Percentiles rank a stretch among this genome's conserved stretches.
phyloP scores from a whole-genome alignment of 2,797 vertebrate genomes.

The Brotula barbata region DNA sequence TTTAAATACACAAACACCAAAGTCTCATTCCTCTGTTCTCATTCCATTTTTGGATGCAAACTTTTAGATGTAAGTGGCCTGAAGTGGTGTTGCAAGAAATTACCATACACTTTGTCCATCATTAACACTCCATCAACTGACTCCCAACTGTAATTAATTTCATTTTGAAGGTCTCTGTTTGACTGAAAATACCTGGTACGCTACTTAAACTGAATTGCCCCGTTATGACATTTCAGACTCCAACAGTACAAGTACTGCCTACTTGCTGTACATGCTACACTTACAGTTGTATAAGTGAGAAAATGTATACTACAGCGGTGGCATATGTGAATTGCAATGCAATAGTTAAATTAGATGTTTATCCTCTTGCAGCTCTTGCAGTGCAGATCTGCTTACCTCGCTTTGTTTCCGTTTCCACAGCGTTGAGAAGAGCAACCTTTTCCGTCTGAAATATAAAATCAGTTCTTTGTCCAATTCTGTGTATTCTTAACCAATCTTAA shows the following conservation, averaged over 20 bases:
- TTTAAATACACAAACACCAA: conserved; percentile 3
- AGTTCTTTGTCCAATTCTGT: conserved; percentile 26
- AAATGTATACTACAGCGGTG: conserved; percentile 66
- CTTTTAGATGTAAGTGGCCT: background rate
- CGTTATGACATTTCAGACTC: background rate
- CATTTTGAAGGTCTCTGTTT: conserved; percentile 19
- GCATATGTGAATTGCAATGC: conserved; percentile 38
- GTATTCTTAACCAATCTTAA: conserved; percentile 66
- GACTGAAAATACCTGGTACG: conserved; percentile 1
- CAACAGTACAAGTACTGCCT: conserved; percentile 39
- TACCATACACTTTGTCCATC: background rate
- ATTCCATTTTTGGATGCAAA: background rate
- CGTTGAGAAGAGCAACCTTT: conserved; percentile 30
- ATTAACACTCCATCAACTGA: background rate
- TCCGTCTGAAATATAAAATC: conserved; percentile 22
- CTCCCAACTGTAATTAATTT: conserved; percentile 4
- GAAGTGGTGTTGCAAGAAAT: background rate
- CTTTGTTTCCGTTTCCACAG: conserved; percentile 21
- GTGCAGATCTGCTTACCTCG: conserved; percentile 8
- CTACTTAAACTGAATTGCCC: background rate
- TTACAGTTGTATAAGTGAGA: conserved; percentile 63
- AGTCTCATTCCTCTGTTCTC: background rate
- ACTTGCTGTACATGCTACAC: conserved; percentile 69
- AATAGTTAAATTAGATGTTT: conserved; percentile 34
- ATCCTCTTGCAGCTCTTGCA: conserved; percentile 9